Base-by-base conservation (phyloP, 2,888 invertebrate genomes). In the Lomographa bimaculata region DNA sequence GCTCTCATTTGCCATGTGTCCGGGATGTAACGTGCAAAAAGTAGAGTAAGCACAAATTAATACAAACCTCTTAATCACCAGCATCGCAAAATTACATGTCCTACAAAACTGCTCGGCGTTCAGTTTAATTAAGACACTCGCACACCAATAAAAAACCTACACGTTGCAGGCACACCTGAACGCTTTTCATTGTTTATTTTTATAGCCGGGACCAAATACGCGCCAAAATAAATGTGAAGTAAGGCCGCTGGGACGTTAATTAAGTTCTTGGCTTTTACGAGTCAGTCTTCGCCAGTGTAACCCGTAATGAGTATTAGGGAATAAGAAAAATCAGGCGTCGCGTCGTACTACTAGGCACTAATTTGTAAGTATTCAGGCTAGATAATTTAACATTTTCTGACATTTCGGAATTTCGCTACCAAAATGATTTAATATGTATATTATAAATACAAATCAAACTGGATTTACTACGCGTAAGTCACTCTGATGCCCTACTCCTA, bases 191-290 rank as follows among this genome's bases (percentile, higher is more conserved):
- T 81, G 78, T 81, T 81, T 81, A 79, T 81, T 82, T 81, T 82
- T 81, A 82, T 75, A 70, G 68, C 68, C 56, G 53, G 57, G 70
- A 62, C 74, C 71, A 61, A 81, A 79, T 81, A 82, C 77, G 73
- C 75, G 76, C 74, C 71, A 74, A 77, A 82, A 81, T 78, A 79
- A 81, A 82, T 78, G 78, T 72, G 70, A 72, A 70, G 68, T 52
- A 38, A 47, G 34, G 43, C 47, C 40, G 24, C 28, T 14, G 38
- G 38, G 34, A 74, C 74, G 76, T 79, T 84, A 83, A 83, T 84
- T 84, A 82, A 80, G 83, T 78, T 78, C 80, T 77, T 81, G 72
- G 74, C 72, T 79, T 81, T 80, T 72, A 72, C 69, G 76, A 71
- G 70, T 51, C 38, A 68, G 63, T 67, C 65, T 62, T 63, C 61